Conservation (phyloP, 2,888 invertebrate genomes). For the Oasisia sp. region DNA sequence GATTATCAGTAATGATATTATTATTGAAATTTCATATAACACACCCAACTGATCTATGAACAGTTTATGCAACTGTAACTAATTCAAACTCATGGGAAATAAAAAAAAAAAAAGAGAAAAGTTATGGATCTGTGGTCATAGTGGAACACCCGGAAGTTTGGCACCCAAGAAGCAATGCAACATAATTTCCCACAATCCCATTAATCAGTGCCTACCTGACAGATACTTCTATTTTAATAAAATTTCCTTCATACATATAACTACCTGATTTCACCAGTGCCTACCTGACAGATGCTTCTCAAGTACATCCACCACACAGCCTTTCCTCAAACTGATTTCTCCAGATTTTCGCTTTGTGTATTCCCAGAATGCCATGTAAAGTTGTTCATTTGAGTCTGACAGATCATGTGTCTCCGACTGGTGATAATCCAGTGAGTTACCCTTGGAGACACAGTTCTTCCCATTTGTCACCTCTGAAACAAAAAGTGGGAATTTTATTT, state of each 20-base stretch:
- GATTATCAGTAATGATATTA: too few relatives aligned
- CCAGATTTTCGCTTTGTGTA: constrained; percentile 31
- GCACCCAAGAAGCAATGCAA: too few relatives aligned
- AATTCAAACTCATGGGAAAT: too few relatives aligned
- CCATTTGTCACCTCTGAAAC: neutral
- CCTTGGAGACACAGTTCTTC: neutral
- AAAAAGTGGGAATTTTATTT: neutral
- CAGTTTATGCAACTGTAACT: too few relatives aligned
- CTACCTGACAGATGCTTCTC: constrained; percentile 30
- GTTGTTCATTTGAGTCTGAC: neutral
- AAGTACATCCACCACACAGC: constrained; percentile 32
- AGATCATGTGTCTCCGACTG: neutral
- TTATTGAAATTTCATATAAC: too few relatives aligned
- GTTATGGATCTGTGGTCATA: too few relatives aligned
- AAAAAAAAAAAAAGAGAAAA: too few relatives aligned
- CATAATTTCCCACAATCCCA: too few relatives aligned
- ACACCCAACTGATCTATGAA: too few relatives aligned
- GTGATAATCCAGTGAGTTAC: neutral
- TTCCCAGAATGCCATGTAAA: constrained; percentile 26
- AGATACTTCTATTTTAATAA: too few relatives aligned
- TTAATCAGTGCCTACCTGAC: too few relatives aligned
- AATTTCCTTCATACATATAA: neutral
- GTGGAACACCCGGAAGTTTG: too few relatives aligned
- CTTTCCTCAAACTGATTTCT: constrained; percentile 33
- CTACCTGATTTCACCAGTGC: neutral